These are phyloP conservation scores for Spatulosminthurus flaviceps DNA, from an alignment of 2,888 invertebrate genomes.

Conservation along the genomic window DNA sequence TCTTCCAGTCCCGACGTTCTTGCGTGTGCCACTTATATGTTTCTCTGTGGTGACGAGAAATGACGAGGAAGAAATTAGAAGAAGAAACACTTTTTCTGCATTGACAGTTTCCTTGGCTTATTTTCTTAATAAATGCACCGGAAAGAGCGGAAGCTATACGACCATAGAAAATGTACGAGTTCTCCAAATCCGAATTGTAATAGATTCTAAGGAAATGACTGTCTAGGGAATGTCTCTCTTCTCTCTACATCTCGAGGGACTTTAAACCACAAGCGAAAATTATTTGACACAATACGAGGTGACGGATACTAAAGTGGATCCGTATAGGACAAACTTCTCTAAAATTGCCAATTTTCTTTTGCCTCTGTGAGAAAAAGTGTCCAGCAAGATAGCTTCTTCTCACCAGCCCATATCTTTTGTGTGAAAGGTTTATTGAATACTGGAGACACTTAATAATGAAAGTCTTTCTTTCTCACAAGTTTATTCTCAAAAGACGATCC, in stretches of 20 bases:
- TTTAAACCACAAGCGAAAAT: conserved; percentile 18
- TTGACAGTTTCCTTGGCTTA: neutral
- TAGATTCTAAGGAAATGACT: conserved; percentile 25
- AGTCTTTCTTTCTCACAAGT: conserved; percentile 18
- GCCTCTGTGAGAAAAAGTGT: neutral
- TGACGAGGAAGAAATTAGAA: neutral
- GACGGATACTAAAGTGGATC: neutral
- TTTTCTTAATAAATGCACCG: conserved; percentile 24
- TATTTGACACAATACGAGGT: conserved; percentile 19
- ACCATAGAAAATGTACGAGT: conserved; percentile 22
- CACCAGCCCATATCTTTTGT: conserved; percentile 20
- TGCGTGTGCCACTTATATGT: neutral
- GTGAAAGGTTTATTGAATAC: conserved; percentile 37
- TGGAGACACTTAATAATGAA: conserved; percentile 11
- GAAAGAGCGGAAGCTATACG: conserved; percentile 9
- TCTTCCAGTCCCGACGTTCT: too few species aligned
- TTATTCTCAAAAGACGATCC: neutral
- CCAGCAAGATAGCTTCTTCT: conserved; percentile 32
- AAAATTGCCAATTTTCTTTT: conserved; percentile 13
- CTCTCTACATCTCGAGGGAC: neutral
- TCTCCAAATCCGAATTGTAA: conserved; percentile 33
- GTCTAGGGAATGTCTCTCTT: conserved; percentile 19
- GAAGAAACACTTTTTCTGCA: neutral
- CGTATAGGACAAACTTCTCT: neutral
- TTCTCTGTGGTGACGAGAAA: neutral